A percentile compares a stretch with the other conserved stretches of the same genome.
Evolutionary conservation across 1,140 invertebrate genomes (phyloP).

Genomic region (Spodoptera frugiperda): DNA sequence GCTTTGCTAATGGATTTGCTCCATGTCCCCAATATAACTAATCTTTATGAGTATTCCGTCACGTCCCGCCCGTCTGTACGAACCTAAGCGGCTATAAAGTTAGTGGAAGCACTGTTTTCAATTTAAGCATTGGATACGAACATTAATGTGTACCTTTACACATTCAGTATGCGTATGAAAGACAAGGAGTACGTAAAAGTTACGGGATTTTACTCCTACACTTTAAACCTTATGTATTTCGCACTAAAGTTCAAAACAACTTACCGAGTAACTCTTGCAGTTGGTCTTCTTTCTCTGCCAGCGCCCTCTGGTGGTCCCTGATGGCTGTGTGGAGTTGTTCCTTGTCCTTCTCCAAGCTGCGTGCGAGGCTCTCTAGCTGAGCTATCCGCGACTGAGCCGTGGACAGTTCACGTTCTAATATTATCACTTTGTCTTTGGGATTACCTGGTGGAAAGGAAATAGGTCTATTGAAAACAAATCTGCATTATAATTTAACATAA

Average conservation of each 20-base stretch:
- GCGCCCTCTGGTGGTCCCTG: slow-evolving; percentile 64
- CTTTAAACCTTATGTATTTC: too few species aligned
- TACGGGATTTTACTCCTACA: too few species aligned
- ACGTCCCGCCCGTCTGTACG: not conserved
- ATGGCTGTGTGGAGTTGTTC: slow-evolving; percentile 80
- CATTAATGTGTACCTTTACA: too few species aligned
- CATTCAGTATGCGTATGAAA: too few species aligned
- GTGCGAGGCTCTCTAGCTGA: slow-evolving; percentile 75
- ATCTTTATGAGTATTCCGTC: not conserved
- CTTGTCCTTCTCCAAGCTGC: slow-evolving; percentile 71
- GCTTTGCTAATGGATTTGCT: not conserved
- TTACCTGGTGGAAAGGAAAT: slow-evolving; percentile 60
- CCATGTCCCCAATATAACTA: not conserved
- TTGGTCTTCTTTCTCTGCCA: slow-evolving; percentile 71
- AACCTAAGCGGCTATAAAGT: slow-evolving; percentile 1
- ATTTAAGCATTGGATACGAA: not conserved
- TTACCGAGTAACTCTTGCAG: slow-evolving; percentile 73
- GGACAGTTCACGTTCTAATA: slow-evolving; percentile 73
- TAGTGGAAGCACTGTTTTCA: not conserved
- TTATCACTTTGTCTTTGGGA: slow-evolving; percentile 76
- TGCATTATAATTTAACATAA: too few species aligned
- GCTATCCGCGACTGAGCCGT: slow-evolving; percentile 68
- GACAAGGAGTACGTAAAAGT: too few species aligned
- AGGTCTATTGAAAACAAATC: not conserved
- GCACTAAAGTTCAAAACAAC: not conserved